Conservation (phyloP, 2,113 vertebrate species). For the Chaetura pelagica region DNA sequence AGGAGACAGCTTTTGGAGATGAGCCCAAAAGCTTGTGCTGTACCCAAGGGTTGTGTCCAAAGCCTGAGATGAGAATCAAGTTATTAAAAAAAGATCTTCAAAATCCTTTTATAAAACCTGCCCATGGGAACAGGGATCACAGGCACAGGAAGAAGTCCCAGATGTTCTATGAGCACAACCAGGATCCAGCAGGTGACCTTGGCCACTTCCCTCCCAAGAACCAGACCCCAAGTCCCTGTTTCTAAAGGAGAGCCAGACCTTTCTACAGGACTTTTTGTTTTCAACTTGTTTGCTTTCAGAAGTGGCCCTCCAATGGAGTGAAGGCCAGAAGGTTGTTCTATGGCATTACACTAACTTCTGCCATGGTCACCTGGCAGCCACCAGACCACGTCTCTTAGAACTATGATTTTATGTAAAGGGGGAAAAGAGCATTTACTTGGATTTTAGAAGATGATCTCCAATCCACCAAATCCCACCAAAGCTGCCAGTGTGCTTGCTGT, state of each 20-base stretch:
- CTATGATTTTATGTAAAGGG: no score
- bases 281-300: neutral
- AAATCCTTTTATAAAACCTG: neutral
- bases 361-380: neutral
- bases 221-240: neutral
- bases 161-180: neutral
- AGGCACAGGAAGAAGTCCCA: neutral
- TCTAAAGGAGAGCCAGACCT: neutral
- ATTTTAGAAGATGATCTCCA: neutral
- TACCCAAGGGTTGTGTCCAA: neutral
- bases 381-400: no score
- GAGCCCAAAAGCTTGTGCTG: neutral
- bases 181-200: neutral
- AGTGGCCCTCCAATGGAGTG: neutral
- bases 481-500: fast-evolving
- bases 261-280: neutral
- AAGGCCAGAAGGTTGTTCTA: neutral
- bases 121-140: neutral
- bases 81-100: neutral
- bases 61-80: neutral
- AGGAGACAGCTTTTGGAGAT: neutral
- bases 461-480: neutral
- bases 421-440: no score
- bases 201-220: neutral
- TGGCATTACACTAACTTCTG: neutral